A percentile compares a stretch with the other conserved stretches of the same genome.
Conservation (phyloP, 2,888 invertebrate genomes). For the Drosophila leonis region DNA sequence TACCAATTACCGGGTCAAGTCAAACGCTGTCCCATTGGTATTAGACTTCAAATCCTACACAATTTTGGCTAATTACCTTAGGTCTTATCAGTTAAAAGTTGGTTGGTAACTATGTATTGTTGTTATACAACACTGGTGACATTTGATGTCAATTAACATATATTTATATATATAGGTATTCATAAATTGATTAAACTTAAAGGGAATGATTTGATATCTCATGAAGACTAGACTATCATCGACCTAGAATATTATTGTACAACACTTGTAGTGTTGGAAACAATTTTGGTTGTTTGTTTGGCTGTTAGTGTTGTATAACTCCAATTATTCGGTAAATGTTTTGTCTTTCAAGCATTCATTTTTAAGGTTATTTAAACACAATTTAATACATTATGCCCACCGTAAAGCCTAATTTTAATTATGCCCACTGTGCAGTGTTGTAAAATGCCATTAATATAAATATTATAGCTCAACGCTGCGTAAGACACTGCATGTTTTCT, state of each 20-base stretch:
- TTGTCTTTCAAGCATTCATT: too few species aligned
- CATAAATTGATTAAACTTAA: not conserved
- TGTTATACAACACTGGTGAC: not conserved
- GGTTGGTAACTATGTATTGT: too few species aligned
- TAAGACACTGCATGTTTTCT: too few species aligned
- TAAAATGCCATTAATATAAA: not conserved
- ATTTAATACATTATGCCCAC: too few species aligned
- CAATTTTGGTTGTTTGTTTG: not conserved
- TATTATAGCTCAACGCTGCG: too few species aligned
- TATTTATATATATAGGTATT: not conserved
- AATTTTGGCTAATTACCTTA: constrained; percentile 28
- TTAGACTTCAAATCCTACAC: not conserved
- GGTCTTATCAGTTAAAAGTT: not conserved
- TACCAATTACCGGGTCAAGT: constrained; percentile 67
- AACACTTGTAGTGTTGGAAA: not conserved
- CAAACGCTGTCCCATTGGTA: constrained; percentile 37
- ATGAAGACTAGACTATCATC: not conserved
- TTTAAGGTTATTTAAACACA: not conserved
- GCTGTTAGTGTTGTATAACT: too few species aligned
- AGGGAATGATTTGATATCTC: not conserved
- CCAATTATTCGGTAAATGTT: too few species aligned
- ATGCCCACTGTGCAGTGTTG: not conserved
- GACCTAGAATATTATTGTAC: not conserved
- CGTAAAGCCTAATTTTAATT: too few species aligned
- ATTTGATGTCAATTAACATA: not conserved